These are phyloP conservation scores for Clarias gariepinus DNA, from an alignment of 2,113 vertebrate genomes.

Conservation along the genomic window DNA sequence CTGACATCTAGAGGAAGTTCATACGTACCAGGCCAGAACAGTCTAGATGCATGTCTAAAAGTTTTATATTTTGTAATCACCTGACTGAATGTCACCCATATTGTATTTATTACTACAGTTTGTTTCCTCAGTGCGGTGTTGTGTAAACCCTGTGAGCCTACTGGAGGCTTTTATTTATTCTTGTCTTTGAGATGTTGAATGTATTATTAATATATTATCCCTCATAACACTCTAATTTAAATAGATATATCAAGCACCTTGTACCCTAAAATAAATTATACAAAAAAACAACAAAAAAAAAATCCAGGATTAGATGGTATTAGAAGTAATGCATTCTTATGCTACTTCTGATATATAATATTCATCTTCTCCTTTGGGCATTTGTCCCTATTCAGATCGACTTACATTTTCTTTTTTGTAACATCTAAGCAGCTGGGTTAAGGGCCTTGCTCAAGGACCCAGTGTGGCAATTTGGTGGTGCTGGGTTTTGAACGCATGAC, in stretches of 20 bases:
- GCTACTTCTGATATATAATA: no score
- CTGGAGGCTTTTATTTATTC: not conserved
- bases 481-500: no score
- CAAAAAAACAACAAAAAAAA: not conserved
- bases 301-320: not conserved
- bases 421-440: no score
- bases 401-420: no score
- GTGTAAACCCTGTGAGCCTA: not conserved
- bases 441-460: no score
- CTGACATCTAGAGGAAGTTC: no score
- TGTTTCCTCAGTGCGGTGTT: not conserved
- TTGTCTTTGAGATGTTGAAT: not conserved
- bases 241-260: not conserved
- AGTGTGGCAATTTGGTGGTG: no score
- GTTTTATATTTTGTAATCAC: not conserved
- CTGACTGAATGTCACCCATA: not conserved
- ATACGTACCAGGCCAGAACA: no score
- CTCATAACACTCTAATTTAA: not conserved
- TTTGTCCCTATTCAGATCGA: no score
- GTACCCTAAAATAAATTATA: not conserved
- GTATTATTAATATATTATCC: slow-evolving; percentile 9
- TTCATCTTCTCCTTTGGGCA: no score
- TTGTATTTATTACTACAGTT: not conserved
- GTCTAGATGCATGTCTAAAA: not conserved
- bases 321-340: not conserved